Conservation (phyloP, 2,113 vertebrate genomes). For the Arenaria interpres region DNA sequence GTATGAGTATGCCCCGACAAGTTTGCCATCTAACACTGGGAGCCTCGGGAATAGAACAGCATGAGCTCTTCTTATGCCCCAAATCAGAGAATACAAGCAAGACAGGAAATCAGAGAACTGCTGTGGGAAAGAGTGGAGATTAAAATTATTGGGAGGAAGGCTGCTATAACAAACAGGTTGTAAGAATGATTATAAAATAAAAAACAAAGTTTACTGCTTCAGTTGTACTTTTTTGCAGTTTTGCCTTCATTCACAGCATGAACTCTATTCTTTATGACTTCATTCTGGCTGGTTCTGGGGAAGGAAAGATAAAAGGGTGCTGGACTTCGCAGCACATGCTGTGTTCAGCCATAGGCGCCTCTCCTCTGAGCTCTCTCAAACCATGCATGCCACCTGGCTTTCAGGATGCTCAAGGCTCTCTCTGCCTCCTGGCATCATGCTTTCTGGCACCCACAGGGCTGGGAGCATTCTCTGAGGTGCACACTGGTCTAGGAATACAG, state of each 20-base stretch:
- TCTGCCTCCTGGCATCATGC: fast-evolving
- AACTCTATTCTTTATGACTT: neutral
- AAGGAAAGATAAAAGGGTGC: neutral
- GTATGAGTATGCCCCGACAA: neutral
- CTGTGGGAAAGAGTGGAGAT: neutral
- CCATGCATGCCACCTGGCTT: neutral
- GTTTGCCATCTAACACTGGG: neutral
- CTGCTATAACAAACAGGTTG: neutral
- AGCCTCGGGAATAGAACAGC: neutral
- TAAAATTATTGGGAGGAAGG: neutral
- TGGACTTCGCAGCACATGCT: neutral
- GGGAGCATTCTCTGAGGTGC: neutral
- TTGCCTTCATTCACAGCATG: neutral
- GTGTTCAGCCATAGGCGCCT: neutral
- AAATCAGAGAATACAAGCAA: neutral
- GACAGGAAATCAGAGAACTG: neutral
- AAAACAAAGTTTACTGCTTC: neutral
- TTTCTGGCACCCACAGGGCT: neutral
- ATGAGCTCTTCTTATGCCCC: neutral
- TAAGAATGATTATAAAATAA: neutral
- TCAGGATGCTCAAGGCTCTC: neutral
- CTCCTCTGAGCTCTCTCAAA: neutral
- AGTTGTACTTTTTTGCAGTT: neutral
- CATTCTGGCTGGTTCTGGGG: neutral
- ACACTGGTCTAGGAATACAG: neutral